Base-by-base conservation (phyloP, 2,888 invertebrate species). In the Drosophila paranaensis region DNA sequence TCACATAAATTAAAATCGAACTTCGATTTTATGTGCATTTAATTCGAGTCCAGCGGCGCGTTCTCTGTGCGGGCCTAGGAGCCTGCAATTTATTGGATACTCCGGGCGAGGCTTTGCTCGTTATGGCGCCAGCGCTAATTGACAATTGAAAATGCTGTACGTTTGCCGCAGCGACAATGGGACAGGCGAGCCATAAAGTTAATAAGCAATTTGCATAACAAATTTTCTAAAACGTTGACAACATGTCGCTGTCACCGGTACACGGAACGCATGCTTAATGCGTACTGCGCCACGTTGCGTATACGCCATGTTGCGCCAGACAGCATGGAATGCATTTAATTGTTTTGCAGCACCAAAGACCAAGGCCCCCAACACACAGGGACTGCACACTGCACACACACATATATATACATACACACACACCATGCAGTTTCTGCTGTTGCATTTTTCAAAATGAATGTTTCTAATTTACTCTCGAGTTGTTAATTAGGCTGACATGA, bases 201-300 rank as follows among this genome's bases (percentile, higher is more conserved):
- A 90, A 90, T 89, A 89, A 86, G 81, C 83, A 89, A 90, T 90
- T 90, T 90, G 88, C 89, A 90, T 90, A 89, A 90, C 89, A 89
- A 90, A 90, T 90, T 88, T 76, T 75, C 75, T 72, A 70, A 83
- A 84, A 87, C 83, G 81, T 69, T 78, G 78, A 82, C 88, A 85
- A 76, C 77, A 77, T 77, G 79, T 78, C 73, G 68, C 55, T 30
- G 45, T 40, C 43, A 48, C 6, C 45, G 67, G 43, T 37, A 37
- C 67, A 70, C 53, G 77, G 46, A 68, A 60, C 68, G 79, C 66
- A 60, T 69, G 65, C 71, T 72, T 82, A 84, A 84, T 87, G 71
- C 70, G 54, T 43, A 16, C 33, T 48, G 51, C 63, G 42, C 33
- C 45, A 58, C 61, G 66, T 69, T 82, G 82, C 84, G 84, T 78